Percentiles rank a stretch among this genome's conserved stretches.
Conservation (phyloP, 2,113 vertebrate species). For the Strigops habroptila region DNA sequence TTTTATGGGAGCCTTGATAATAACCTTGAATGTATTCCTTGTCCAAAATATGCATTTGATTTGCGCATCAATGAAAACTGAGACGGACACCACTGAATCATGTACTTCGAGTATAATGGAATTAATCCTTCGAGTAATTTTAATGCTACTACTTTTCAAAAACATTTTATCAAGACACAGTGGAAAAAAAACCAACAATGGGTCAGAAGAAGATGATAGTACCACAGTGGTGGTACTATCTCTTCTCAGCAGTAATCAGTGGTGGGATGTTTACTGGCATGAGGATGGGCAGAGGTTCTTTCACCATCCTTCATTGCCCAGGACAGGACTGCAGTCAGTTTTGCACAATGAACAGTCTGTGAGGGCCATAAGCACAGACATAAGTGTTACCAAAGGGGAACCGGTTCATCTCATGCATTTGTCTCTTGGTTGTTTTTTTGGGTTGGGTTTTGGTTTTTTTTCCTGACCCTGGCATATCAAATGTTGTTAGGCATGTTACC, state of each 20-base stretch:
- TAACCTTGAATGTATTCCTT: neutral
- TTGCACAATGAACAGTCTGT: neutral
- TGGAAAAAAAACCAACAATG: accelerated
- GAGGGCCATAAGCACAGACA: neutral
- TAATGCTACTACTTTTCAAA: neutral
- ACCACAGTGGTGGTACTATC: neutral
- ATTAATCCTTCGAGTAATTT: neutral
- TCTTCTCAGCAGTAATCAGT: neutral
- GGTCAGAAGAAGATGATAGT: neutral
- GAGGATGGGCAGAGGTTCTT: neutral
- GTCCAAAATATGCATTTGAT: neutral
- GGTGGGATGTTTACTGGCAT: neutral
- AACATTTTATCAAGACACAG: neutral
- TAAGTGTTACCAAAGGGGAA: neutral
- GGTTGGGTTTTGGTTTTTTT: neutral
- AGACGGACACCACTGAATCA: neutral
- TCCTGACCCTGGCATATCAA: neutral
- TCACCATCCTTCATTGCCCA: neutral
- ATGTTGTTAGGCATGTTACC: neutral
- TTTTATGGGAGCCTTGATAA: neutral
- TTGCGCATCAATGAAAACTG: neutral
- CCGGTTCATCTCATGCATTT: neutral
- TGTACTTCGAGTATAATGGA: neutral
- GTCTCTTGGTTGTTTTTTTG: neutral
- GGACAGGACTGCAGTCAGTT: neutral